These are phyloP conservation scores for Acronicta psi DNA, from an alignment of 2,888 invertebrate species.

Conservation along the genomic window DNA sequence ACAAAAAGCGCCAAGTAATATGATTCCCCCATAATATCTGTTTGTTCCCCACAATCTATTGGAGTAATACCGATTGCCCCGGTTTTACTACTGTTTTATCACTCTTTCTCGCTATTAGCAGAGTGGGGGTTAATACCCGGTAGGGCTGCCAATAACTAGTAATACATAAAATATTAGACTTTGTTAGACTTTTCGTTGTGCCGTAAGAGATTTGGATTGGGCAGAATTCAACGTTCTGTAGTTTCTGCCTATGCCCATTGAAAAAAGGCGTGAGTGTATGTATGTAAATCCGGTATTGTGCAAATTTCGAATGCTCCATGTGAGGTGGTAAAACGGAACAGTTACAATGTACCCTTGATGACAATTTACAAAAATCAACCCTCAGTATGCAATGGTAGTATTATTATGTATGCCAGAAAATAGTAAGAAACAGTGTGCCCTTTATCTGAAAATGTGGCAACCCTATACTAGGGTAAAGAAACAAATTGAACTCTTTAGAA, in stretches of 20 bases:
- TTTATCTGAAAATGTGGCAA: slow-evolving; percentile 8
- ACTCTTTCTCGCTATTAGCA: slow-evolving; percentile 63
- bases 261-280: too few relatives aligned
- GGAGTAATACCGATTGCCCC: slow-evolving; percentile 53
- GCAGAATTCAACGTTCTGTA: too few relatives aligned
- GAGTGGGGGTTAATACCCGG: slow-evolving; percentile 44
- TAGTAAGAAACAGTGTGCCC: too few relatives aligned
- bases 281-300: too few relatives aligned
- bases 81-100: slow-evolving; percentile 71
- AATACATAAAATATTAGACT: background rate
- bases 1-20: slow-evolving; percentile 32
- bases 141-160: slow-evolving; percentile 25
- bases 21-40: slow-evolving; percentile 48
- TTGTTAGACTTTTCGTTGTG: background rate
- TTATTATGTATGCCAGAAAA: too few relatives aligned
- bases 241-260: too few relatives aligned
- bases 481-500: slow-evolving; percentile 50
- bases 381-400: too few relatives aligned
- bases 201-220: too few relatives aligned
- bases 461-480: slow-evolving; percentile 35
- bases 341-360: too few relatives aligned
- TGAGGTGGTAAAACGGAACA: too few relatives aligned
- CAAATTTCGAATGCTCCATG: too few relatives aligned
- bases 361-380: too few relatives aligned
- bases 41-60: slow-evolving; percentile 53